phyloP scores from a whole-genome alignment of 2,113 vertebrate genomes.

The Serinus canaria region DNA sequence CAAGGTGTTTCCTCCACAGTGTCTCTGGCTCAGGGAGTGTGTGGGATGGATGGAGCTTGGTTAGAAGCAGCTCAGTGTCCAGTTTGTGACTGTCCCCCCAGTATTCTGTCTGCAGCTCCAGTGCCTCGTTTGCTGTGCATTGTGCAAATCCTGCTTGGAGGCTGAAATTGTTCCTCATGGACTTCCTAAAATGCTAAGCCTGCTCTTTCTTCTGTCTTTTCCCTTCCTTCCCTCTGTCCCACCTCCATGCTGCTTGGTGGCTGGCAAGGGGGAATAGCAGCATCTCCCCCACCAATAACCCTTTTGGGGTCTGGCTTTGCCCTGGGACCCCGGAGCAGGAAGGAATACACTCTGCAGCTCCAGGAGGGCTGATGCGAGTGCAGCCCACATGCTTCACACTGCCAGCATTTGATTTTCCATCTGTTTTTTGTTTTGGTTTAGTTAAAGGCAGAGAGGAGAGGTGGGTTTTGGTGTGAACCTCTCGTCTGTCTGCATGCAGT shows the following conservation, averaged over 20 bases:
- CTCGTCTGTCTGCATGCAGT: neutral
- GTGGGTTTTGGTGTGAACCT: conserved; percentile 48
- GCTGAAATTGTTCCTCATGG: neutral
- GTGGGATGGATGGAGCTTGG: neutral
- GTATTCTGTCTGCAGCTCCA: neutral
- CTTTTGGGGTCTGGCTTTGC: neutral
- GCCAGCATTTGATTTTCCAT: conserved; percentile 50
- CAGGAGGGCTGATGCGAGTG: conserved; percentile 14
- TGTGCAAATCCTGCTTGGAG: neutral
- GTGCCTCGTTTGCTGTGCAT: rapidly evolving
- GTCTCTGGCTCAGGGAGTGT: neutral
- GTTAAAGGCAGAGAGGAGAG: conserved; percentile 19
- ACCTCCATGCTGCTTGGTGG: neutral
- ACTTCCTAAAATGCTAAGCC: neutral
- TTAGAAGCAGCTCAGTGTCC: neutral
- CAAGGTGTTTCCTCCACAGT: neutral
- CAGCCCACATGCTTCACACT: conserved; percentile 27
- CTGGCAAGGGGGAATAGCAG: neutral
- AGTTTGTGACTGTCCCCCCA: neutral
- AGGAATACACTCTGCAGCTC: neutral
- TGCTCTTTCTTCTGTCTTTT: neutral
- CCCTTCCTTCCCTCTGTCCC: neutral
- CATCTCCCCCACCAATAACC: neutral
- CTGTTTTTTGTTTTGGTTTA: conserved; percentile 61
- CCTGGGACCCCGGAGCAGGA: neutral